Conservation (phyloP, 2,888 invertebrate species). For the Drosophila neotestacea region DNA sequence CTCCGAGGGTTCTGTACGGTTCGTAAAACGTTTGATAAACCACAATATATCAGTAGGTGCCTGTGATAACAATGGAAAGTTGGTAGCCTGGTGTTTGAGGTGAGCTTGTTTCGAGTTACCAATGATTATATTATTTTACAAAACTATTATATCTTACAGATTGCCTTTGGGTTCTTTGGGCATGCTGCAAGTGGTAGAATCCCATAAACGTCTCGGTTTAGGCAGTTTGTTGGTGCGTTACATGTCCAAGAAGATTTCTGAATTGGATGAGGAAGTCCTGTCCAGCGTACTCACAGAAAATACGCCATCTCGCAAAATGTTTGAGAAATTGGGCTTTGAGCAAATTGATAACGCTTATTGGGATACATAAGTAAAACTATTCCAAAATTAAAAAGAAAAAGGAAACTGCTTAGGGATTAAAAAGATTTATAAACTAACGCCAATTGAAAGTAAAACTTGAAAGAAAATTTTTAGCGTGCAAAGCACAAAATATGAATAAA, state of each 20-base stretch:
- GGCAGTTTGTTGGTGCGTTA: conserved; percentile 75
- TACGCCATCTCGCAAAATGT: conserved; percentile 76
- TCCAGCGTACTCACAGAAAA: conserved; percentile 76
- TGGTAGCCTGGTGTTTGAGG: conserved; percentile 82
- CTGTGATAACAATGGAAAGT: conserved; percentile 59
- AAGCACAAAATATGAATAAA: too few relatives aligned
- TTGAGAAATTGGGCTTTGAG: conserved; percentile 80
- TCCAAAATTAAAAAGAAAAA: too few relatives aligned
- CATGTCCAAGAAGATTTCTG: conserved; percentile 69
- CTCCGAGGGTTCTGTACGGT: conserved; percentile 53
- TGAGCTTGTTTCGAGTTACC: conserved; percentile 1
- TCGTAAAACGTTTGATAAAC: conserved; percentile 65
- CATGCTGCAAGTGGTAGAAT: conserved; percentile 75
- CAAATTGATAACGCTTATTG: conserved; percentile 72
- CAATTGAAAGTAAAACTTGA: too few relatives aligned
- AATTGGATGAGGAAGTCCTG: conserved; percentile 66
- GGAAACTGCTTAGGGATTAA: too few relatives aligned
- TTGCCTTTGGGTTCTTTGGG: conserved; percentile 75
- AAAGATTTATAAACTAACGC: too few relatives aligned
- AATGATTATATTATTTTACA: not conserved
- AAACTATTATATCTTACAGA: conserved; percentile 45
- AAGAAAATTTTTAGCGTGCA: too few relatives aligned
- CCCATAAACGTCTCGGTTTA: conserved; percentile 76
- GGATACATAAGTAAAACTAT: conserved; percentile 17
- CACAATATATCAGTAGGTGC: conserved; percentile 76